A percentile compares a stretch with the other conserved stretches of the same genome.
Evolutionary conservation across 2,888 invertebrate species (phyloP).

Genomic region (Drosophila seclusa): DNA sequence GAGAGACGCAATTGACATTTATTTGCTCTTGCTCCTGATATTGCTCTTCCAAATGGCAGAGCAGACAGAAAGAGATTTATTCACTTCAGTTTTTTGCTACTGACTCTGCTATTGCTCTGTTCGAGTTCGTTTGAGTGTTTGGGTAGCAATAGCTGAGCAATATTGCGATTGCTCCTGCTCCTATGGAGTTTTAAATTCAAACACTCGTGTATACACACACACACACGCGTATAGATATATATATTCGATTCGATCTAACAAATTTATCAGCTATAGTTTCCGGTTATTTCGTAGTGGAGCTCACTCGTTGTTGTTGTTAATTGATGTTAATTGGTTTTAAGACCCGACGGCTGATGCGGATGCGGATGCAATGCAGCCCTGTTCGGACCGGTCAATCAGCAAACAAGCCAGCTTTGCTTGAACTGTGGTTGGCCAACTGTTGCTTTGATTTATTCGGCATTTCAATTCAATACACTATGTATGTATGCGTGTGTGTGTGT

Average conservation of each 20-base stretch:
- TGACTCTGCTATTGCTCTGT: not conserved
- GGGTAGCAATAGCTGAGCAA: not conserved
- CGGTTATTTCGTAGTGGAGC: not conserved
- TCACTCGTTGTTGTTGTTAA: not conserved
- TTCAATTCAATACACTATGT: not conserved
- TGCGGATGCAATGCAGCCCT: constrained; percentile 19
- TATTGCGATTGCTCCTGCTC: not conserved
- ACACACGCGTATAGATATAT: not conserved
- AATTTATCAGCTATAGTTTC: not conserved
- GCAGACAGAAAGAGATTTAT: not conserved
- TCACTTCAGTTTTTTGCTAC: not conserved
- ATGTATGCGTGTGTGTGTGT: not conserved
- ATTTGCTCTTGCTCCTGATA: not conserved
- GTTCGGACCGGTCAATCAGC: constrained; percentile 21
- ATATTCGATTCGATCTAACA: not conserved
- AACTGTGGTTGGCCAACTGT: not conserved
- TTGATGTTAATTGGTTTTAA: not conserved
- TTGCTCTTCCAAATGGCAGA: not conserved
- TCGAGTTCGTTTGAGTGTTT: not conserved
- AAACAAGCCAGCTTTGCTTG: not conserved
- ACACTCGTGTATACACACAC: too few species aligned
- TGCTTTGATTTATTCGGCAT: not conserved
- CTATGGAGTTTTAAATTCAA: too few species aligned
- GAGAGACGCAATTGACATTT: not conserved
- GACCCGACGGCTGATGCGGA: not conserved